A percentile compares a stretch with the other conserved stretches of the same genome.
These are phyloP conservation scores for Halichoeres trimaculatus DNA, from an alignment of 2,113 vertebrate species.

Conservation along the genomic window DNA sequence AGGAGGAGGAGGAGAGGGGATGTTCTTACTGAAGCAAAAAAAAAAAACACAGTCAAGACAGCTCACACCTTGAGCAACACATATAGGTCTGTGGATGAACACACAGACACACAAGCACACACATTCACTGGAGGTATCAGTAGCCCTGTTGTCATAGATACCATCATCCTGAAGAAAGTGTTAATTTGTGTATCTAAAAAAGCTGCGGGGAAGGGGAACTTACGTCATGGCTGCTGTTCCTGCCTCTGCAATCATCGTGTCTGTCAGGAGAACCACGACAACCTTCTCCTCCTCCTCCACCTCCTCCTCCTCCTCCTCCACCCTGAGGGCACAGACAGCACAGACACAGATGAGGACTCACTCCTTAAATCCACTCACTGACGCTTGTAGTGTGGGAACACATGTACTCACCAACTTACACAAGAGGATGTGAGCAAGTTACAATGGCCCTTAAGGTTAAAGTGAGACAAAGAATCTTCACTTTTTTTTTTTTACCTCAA, in stretches of 20 bases:
- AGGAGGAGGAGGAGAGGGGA: slow-evolving; percentile 33
- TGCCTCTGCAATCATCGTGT: slow-evolving; percentile 57
- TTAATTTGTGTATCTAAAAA: slow-evolving; percentile 46
- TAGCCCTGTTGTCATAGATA: slow-evolving; percentile 50
- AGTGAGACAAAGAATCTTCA: neutral
- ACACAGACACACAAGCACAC: neutral
- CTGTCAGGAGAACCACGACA: slow-evolving; percentile 41
- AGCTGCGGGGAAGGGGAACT: slow-evolving; percentile 40
- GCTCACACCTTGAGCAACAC: slow-evolving; percentile 8
- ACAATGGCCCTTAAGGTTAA: neutral
- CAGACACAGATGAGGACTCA: slow-evolving; percentile 13
- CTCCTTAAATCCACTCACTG: neutral
- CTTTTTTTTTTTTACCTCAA: neutral
- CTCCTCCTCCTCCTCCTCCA: slow-evolving; percentile 26
- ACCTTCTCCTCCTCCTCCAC: slow-evolving; percentile 42
- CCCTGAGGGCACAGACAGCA: slow-evolving; percentile 49
- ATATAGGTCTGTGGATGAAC: neutral
- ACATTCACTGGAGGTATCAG: slow-evolving; percentile 25
- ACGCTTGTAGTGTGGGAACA: slow-evolving; percentile 4
- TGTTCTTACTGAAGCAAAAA: slow-evolving; percentile 40
- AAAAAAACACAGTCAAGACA: slow-evolving; percentile 47
- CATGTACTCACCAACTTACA: neutral
- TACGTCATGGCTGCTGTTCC: slow-evolving; percentile 60
- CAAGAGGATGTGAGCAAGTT: neutral
- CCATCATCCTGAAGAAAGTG: slow-evolving; percentile 16